These are phyloP conservation scores for Empis stercorea DNA, from an alignment of 2,888 invertebrate species.

Conservation along the genomic window DNA sequence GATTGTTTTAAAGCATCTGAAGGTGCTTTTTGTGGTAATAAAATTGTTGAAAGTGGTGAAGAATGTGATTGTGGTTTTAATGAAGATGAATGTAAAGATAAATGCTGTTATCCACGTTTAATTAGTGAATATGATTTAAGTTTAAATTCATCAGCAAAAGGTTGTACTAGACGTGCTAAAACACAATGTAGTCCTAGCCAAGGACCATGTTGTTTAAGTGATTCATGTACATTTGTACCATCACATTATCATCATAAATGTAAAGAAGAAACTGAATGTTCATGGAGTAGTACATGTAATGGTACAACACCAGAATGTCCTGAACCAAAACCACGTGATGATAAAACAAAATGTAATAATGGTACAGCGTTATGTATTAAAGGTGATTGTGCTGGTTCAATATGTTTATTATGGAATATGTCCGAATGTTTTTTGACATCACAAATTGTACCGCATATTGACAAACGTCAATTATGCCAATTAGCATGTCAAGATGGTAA, in stretches of 20 bases:
- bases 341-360: constrained; percentile 93
- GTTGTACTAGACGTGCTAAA: constrained; percentile 62
- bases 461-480: constrained; percentile 83
- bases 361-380: constrained; percentile 75
- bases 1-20: constrained; percentile 88
- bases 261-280: constrained; percentile 79
- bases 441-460: constrained; percentile 55
- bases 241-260: constrained; percentile 54
- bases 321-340: constrained; percentile 59
- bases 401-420: constrained; percentile 89
- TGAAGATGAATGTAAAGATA: constrained; percentile 78
- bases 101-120: constrained; percentile 85
- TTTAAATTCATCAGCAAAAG: constrained; percentile 56
- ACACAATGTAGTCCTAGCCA: constrained; percentile 85
- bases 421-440: constrained; percentile 90
- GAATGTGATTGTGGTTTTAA: constrained; percentile 97
- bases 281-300: constrained; percentile 74
- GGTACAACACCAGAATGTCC: constrained; percentile 83
- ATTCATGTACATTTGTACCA: constrained; percentile 64
- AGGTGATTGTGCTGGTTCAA: constrained; percentile 90
- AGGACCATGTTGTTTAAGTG: constrained; percentile 87
- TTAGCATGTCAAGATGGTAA: constrained; percentile 89
- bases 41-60: constrained; percentile 94
- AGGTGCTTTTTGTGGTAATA: constrained; percentile 98
- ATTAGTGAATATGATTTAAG: constrained; percentile 56